phyloP scores from a whole-genome alignment of 2,888 invertebrate genomes.

The Drosophila kanekoi region DNA sequence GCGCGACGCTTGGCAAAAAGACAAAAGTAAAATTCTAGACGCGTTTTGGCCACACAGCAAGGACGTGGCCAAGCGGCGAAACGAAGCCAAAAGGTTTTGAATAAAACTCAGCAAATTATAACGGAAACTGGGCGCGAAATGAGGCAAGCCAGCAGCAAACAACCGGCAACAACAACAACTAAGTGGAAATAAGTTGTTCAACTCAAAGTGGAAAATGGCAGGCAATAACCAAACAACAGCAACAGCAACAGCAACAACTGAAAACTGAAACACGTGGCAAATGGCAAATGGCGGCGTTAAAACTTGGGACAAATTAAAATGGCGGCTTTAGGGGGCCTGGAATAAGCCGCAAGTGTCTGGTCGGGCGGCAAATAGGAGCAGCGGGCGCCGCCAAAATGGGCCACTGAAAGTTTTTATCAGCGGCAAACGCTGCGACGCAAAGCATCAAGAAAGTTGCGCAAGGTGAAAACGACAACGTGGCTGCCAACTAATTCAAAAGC shows the following conservation, averaged over 20 bases:
- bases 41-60: slow-evolving; percentile 22
- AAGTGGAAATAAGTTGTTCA: slow-evolving; percentile 24
- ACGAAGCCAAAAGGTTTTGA: slow-evolving; percentile 66
- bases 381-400: slow-evolving; percentile 5
- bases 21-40: slow-evolving; percentile 42
- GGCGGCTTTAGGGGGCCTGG: slow-evolving; percentile 47
- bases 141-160: slow-evolving; percentile 35
- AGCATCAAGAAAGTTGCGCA: slow-evolving; percentile 63
- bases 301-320: slow-evolving; percentile 73
- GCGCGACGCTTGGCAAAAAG: slow-evolving; percentile 14
- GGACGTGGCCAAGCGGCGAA: slow-evolving; percentile 50
- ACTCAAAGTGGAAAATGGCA: slow-evolving; percentile 25
- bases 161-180: not conserved
- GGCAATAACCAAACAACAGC: slow-evolving; percentile 33
- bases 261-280: slow-evolving; percentile 48
- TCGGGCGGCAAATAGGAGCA: slow-evolving; percentile 14
- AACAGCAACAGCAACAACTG: slow-evolving; percentile 1
- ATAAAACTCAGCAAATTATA: slow-evolving; percentile 75
- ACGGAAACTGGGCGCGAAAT: slow-evolving; percentile 79
- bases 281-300: slow-evolving; percentile 58
- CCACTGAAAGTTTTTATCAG: slow-evolving; percentile 55
- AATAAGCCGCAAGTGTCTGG: slow-evolving; percentile 57
- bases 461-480: slow-evolving; percentile 68
- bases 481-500: slow-evolving; percentile 78
- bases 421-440: slow-evolving; percentile 38